Base-by-base conservation (phyloP, 2,797 vertebrate species). In the Nyctalus aviator region DNA sequence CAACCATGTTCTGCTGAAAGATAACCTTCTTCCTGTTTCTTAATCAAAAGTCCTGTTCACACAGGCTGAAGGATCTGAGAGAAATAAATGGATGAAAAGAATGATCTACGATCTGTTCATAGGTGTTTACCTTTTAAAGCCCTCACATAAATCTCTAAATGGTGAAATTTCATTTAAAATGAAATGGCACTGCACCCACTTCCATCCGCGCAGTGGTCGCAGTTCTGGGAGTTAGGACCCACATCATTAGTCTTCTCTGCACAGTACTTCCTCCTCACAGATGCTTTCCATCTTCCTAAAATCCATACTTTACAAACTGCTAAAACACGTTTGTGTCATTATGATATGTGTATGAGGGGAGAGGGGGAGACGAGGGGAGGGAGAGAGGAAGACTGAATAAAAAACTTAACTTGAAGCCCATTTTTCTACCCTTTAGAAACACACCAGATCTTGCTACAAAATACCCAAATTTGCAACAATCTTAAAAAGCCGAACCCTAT, bases 331-430 rank as follows among this genome's bases (percentile, higher is more conserved):
- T 72, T 77, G 18, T 44, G n/a, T 75, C 48, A 46, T 5, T 41
- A 23, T 44, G 62, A 78, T 30, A 1, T 8, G 1, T 25, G 9
- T 2, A 5, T n/a, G 21, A 1, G 23, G 0, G 2, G 6, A 66
- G 15, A 44, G 3, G 10, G 35, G 30, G 1, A 3, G 18, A 0
- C 1, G 18, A 0, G 2, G 5, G 55, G 44, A 53, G 6, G 9
- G 41, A 3, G 8, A n/a, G 32, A 71, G 20, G 15, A 7, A 69
- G 8, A 8, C 5, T 12, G 13, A 46, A 59, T 72, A 5, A 71
- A 88, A 94, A 69, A 8, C 14, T 37, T 53, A 64, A 66, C 7
- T 53, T 53, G 6, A 64, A 94, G 17, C 8, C 5, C 57, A 15
- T 77, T 81, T 91, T 78, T 79, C 5, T 79, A 30, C 84, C 21